A percentile compares a stretch with the other conserved stretches of the same genome.
Conservation (phyloP, 2,888 invertebrate species). For the Lordiphosa fenestrarum region DNA sequence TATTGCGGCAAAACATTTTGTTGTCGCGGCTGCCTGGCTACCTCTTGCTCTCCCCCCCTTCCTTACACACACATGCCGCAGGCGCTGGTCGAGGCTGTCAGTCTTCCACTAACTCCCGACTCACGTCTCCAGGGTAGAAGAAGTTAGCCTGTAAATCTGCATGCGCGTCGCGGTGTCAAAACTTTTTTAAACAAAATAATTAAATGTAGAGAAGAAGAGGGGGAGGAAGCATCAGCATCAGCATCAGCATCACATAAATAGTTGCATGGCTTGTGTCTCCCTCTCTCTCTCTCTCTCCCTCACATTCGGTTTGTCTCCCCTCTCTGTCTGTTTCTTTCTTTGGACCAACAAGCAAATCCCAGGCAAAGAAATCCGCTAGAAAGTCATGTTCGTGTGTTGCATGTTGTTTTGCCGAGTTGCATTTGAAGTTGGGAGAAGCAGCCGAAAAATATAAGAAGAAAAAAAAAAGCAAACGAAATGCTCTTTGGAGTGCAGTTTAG, state of each 20-base stretch:
- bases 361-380: conserved; percentile 74
- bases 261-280: conserved; percentile 37
- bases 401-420: conserved; percentile 6
- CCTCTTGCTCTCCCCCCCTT: conserved; percentile 17
- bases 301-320: no score
- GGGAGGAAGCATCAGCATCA: conserved; percentile 3
- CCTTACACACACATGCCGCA: conserved; percentile 24
- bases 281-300: background rate
- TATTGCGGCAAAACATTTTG: conserved; percentile 17
- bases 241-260: conserved; percentile 33
- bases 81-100: conserved; percentile 58
- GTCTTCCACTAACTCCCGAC: conserved; percentile 44
- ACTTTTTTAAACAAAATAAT: conserved; percentile 75
- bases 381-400: conserved; percentile 69
- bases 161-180: conserved; percentile 72
- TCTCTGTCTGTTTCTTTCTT: background rate
- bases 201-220: conserved; percentile 64
- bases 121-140: no score
- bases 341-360: conserved; percentile 52
- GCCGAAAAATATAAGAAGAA: conserved; percentile 41
- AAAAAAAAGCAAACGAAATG: conserved; percentile 25
- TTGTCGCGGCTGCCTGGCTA: conserved; percentile 32
- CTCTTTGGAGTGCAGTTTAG: background rate
- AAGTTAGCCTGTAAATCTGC: conserved; percentile 62
- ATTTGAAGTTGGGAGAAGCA: conserved; percentile 17